Conservation (phyloP, 2,797 vertebrate genomes). For the Alcedo quadribrachys region DNA sequence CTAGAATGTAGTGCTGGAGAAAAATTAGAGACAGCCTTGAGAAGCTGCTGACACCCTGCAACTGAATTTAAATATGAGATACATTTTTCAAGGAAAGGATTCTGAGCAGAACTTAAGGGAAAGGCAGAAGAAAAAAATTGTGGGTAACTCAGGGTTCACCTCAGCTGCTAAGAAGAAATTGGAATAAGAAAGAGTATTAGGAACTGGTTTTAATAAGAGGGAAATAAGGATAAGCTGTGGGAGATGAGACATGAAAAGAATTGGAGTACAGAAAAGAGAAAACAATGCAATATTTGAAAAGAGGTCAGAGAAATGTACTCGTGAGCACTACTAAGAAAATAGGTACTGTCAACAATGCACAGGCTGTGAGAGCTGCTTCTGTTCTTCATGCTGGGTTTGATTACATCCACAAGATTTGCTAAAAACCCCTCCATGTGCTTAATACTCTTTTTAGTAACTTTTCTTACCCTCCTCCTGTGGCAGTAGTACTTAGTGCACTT, state of each 20-base stretch:
- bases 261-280: background rate
- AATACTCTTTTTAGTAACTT: background rate
- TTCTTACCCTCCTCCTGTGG: background rate
- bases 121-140: background rate
- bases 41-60: conserved; percentile 13
- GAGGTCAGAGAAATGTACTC: background rate
- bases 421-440: background rate
- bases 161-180: background rate
- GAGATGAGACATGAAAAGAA: background rate
- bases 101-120: background rate
- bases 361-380: background rate
- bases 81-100: background rate
- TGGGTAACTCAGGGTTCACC: background rate
- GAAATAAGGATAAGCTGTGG: background rate
- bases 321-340: background rate
- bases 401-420: background rate
- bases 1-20: background rate
- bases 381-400: background rate
- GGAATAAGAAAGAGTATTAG: background rate
- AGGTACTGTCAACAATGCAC: fast-evolving
- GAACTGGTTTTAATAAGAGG: background rate
- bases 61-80: background rate
- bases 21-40: background rate
- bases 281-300: background rate
- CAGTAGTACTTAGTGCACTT: background rate